Conservation (phyloP, 2,113 vertebrate genomes). For the Tupaia tana region DNA sequence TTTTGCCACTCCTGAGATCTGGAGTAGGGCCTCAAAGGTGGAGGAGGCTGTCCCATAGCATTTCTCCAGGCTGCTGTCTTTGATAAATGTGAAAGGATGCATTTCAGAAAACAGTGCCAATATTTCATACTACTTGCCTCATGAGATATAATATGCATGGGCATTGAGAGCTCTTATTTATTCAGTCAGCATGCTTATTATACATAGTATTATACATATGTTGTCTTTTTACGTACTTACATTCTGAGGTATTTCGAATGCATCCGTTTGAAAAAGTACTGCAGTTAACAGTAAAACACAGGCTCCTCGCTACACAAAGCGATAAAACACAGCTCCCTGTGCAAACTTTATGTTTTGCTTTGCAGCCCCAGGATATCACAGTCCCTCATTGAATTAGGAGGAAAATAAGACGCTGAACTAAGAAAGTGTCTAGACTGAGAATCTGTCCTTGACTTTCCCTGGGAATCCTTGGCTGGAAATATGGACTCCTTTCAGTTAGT, state of each 20-base stretch:
- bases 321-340: not conserved
- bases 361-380: constrained; percentile 19
- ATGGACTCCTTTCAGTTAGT: not conserved
- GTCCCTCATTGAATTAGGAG: not conserved
- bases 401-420: not conserved
- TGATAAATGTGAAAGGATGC: not conserved
- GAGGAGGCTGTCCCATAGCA: not conserved
- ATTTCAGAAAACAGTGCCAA: not conserved
- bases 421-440: not conserved
- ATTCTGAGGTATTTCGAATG: constrained; percentile 23
- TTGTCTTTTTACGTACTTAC: constrained; percentile 9
- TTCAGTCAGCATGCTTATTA: not conserved
- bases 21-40: not conserved
- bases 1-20: not conserved
- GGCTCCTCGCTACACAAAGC: not conserved
- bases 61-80: not conserved
- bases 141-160: not conserved
- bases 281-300: constrained; percentile 36
- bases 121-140: not conserved
- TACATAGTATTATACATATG: constrained; percentile 22
- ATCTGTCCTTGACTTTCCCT: not conserved
- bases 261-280: constrained; percentile 39
- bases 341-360: constrained; percentile 41
- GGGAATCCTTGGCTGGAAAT: not conserved
- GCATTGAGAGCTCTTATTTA: not conserved